Conservation (phyloP, 2,113 vertebrate species). For the Paedocypris sp. region DNA sequence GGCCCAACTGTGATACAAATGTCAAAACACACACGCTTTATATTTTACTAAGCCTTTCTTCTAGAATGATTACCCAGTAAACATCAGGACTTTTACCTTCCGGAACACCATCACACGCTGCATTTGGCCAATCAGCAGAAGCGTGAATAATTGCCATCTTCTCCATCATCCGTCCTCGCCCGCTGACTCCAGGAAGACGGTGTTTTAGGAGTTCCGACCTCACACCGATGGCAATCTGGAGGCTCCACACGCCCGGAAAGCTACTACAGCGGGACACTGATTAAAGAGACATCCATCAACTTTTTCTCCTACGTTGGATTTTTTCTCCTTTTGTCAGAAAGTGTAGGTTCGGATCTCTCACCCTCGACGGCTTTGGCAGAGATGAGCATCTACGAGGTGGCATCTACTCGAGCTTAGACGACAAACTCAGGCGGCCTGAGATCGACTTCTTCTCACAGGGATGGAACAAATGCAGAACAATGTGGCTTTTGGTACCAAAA, state of each 20-base stretch:
- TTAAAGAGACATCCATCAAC: constrained; percentile 22
- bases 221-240: background rate
- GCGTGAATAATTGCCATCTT: too few species aligned
- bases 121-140: constrained; percentile 8
- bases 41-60: too few species aligned
- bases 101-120: too few species aligned
- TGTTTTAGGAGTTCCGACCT: constrained; percentile 12
- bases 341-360: background rate
- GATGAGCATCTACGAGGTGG: background rate
- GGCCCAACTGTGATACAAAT: too few species aligned
- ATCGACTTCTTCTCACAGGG: too few species aligned
- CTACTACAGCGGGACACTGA: constrained; percentile 14
- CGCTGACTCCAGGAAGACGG: constrained; percentile 6
- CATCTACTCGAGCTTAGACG: too few species aligned
- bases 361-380: background rate
- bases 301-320: background rate
- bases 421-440: too few species aligned
- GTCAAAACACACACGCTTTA: too few species aligned
- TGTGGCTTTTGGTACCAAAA: too few species aligned
- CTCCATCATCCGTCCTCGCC: constrained; percentile 4
- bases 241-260: constrained; percentile 5
- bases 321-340: background rate
- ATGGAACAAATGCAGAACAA: too few species aligned
- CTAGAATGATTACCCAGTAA: too few species aligned
- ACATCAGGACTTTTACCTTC: too few species aligned